Evolutionary conservation across 1,140 invertebrate genomes (phyloP).

Genomic region (Bombus soroeensis): DNA sequence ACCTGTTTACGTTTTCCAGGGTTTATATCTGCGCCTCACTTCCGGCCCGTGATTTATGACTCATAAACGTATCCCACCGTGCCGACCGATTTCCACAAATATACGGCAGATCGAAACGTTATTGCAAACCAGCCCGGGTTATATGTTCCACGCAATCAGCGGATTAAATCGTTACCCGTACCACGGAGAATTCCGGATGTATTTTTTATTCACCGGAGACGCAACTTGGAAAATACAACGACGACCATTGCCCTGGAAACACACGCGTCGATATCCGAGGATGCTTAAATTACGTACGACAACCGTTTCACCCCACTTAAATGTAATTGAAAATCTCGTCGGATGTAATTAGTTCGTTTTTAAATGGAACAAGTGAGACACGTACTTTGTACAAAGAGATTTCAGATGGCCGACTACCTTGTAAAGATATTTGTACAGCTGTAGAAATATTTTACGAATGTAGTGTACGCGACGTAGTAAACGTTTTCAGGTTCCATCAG

Average conservation of each 20-base stretch:
- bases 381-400: too few species aligned
- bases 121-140: conserved; percentile 39
- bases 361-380: too few species aligned
- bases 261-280: background rate
- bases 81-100: conserved; percentile 50
- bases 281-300: conserved; percentile 6
- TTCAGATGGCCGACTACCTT: too few species aligned
- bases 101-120: conserved; percentile 41
- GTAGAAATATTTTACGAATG: too few species aligned
- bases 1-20: conserved; percentile 42
- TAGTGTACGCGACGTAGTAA: too few species aligned
- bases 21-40: conserved; percentile 27
- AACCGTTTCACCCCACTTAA: background rate
- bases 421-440: background rate
- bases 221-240: background rate
- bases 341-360: background rate
- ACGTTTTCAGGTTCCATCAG: too few species aligned
- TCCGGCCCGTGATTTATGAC: conserved; percentile 31
- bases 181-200: conserved; percentile 26
- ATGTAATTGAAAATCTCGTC: conserved; percentile 11
- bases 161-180: conserved; percentile 49
- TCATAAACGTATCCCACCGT: conserved; percentile 52
- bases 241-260: background rate
- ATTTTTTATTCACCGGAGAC: conserved; percentile 50
- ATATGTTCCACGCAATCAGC: conserved; percentile 42